These are phyloP conservation scores for Subacronicta megacephala DNA, from an alignment of 2,888 invertebrate genomes.

Conservation along the genomic window DNA sequence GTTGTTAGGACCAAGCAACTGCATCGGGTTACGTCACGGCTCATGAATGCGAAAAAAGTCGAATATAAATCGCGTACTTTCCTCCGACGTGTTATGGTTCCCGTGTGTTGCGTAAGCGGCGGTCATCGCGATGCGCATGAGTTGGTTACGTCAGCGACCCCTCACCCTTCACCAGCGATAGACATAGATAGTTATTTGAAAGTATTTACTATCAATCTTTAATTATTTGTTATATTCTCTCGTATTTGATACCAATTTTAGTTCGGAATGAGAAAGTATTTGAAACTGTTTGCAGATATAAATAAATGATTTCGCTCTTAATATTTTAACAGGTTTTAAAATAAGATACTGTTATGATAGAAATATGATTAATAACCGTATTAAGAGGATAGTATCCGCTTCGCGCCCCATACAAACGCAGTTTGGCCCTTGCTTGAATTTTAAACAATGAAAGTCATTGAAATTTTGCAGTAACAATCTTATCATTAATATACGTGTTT, in stretches of 20 bases:
- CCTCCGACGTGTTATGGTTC: conserved; percentile 29
- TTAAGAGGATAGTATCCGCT: too few species aligned
- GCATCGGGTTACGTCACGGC: conserved; percentile 33
- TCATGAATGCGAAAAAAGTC: conserved; percentile 44
- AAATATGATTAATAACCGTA: too few species aligned
- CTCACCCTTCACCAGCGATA: conserved; percentile 41
- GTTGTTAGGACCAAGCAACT: conserved; percentile 21
- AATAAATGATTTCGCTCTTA: too few species aligned
- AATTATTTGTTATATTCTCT: not conserved
- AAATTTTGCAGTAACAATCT: too few species aligned
- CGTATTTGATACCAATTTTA: not conserved
- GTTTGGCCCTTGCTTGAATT: too few species aligned
- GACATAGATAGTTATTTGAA: conserved; percentile 17
- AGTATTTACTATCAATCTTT: conserved; percentile 11
- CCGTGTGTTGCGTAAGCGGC: conserved; percentile 41
- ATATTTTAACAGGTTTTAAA: too few species aligned
- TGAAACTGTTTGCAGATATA: too few species aligned
- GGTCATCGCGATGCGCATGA: conserved; percentile 46
- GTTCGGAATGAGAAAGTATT: not conserved
- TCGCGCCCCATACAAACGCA: too few species aligned
- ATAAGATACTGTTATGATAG: too few species aligned
- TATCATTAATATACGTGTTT: too few species aligned
- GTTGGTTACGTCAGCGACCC: conserved; percentile 41
- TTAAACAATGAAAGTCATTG: too few species aligned
- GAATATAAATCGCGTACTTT: conserved; percentile 48